These are phyloP conservation scores for Terrapene triunguis DNA, from an alignment of 2,113 vertebrate genomes.

Conservation along the genomic window DNA sequence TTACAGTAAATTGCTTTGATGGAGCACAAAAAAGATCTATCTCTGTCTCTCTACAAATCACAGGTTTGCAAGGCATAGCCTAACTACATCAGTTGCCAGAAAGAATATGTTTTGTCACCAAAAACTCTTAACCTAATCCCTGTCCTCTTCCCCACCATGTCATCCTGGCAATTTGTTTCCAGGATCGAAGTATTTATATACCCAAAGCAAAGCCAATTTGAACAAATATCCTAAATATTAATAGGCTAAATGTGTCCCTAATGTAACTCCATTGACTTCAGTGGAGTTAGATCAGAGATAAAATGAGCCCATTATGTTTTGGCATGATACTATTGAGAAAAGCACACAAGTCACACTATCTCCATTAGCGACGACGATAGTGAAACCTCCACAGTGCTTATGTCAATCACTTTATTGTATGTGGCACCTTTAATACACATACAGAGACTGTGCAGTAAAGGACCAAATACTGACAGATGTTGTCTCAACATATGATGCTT, in stretches of 20 bases:
- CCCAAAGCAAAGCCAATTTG: slow-evolving; percentile 12
- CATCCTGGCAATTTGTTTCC: slow-evolving; percentile 61
- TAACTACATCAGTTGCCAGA: neutral
- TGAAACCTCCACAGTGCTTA: neutral
- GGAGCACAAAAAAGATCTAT: slow-evolving; percentile 13
- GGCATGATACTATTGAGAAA: neutral
- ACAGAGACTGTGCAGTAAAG: neutral
- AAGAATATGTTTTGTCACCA: slow-evolving; percentile 35
- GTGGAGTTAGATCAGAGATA: slow-evolving; percentile 14
- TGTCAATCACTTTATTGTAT: neutral
- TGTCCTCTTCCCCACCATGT: slow-evolving; percentile 23
- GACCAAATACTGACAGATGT: neutral
- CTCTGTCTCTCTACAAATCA: neutral
- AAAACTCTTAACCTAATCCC: slow-evolving; percentile 58
- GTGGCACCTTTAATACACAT: neutral
- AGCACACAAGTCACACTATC: neutral
- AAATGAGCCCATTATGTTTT: slow-evolving; percentile 26
- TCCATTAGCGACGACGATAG: slow-evolving; percentile 12
- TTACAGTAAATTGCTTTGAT: slow-evolving; percentile 15
- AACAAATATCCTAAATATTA: slow-evolving; percentile 45
- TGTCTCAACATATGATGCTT: slow-evolving; percentile 5
- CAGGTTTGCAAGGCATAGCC: slow-evolving; percentile 20
- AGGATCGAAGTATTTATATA: slow-evolving; percentile 58
- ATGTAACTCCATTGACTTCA: slow-evolving; percentile 39
- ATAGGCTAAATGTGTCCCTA: slow-evolving; percentile 22